Base-by-base conservation (phyloP, 2,113 vertebrate species). In the Irena cyanogastra region DNA sequence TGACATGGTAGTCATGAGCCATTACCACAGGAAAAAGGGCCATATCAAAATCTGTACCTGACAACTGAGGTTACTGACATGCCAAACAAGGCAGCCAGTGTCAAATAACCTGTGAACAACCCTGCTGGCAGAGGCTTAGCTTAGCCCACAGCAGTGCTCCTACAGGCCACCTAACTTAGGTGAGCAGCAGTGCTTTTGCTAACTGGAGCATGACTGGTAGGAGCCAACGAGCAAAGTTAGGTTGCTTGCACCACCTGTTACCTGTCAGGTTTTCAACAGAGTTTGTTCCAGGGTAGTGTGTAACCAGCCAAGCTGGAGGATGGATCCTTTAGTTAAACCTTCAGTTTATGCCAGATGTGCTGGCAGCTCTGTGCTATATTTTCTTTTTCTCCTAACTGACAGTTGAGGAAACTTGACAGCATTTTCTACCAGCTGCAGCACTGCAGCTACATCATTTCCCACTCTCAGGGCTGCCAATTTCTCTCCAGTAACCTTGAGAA, bases 321-420 rank as follows among this genome's bases (percentile, higher is more conserved):
- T 1, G 44, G 79, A 89, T 94, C 65, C 80, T 95, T 90, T 94
- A 61, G 74, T 80, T 82, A 94, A 83, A 94, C n/a, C 65, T 91
- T 92, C 57, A 88, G 57, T 90, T 95, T 83, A 69, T 63, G 82
- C 92, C 92, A 95, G 90, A 90, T 94, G 90, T 94, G 78, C 92
- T 94, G 89, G 90, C 63, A 94, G 87, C 59, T 95, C 88, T 81
- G 79, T 52, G 74, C 78, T 93, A 28, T 41, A 13, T 91, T 95
- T 95, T 90, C 71, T 89, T 77, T 84, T 90, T 56, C 63, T 90
- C 63, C 78, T 53, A 84, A 75, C 61, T 87, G 92, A 96, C 90
- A 96, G 88, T 1, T 83, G 75, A 74, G 50, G 65, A 95, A 96
- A 94, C 72, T 11, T 92, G 90, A 94, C 70, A 89, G 88, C 59